A percentile compares a stretch with the other conserved stretches of the same genome.
These are phyloP conservation scores for Amphiprion percula DNA, from an alignment of 2,113 vertebrate genomes.

Conservation along the genomic window DNA sequence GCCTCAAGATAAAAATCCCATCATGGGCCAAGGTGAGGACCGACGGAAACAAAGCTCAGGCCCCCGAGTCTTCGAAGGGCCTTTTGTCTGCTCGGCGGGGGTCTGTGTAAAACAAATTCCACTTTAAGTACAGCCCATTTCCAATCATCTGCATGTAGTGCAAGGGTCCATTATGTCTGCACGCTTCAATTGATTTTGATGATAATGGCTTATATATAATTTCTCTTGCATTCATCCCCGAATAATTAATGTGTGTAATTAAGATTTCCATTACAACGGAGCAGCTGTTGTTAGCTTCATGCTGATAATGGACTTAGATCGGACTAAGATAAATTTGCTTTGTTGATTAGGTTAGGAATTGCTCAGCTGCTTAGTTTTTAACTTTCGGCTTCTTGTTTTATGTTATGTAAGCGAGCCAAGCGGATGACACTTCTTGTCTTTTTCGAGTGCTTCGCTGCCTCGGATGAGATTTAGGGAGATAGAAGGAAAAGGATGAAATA, in stretches of 20 bases:
- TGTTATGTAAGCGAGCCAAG: constrained; percentile 38
- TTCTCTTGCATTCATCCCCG: constrained; percentile 76
- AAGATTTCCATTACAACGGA: constrained; percentile 84
- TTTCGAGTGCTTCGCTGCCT: constrained; percentile 5
- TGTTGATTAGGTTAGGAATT: constrained; percentile 80
- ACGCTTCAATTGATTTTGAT: constrained; percentile 76
- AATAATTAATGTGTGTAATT: constrained; percentile 86
- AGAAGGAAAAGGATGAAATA: background rate
- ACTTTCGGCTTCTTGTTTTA: constrained; percentile 58
- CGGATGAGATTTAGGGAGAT: constrained; percentile 20
- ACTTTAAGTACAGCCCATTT: constrained; percentile 54
- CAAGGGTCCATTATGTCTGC: constrained; percentile 66
- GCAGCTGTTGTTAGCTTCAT: constrained; percentile 83
- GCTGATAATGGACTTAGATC: constrained; percentile 85
- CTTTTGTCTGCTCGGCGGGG: constrained; percentile 23
- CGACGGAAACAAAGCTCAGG: constrained; percentile 62
- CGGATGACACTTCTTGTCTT: constrained; percentile 33
- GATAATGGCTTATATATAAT: constrained; percentile 78
- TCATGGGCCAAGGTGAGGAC: constrained; percentile 70
- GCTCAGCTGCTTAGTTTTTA: constrained; percentile 70
- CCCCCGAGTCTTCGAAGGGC: constrained; percentile 31
- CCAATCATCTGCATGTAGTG: constrained; percentile 50
- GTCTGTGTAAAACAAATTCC: constrained; percentile 41
- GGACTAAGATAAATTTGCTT: constrained; percentile 81
- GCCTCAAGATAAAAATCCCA: constrained; percentile 79